Evolutionary conservation across 2,888 invertebrate genomes (phyloP).

Genomic region (Nemoura dubitans): DNA sequence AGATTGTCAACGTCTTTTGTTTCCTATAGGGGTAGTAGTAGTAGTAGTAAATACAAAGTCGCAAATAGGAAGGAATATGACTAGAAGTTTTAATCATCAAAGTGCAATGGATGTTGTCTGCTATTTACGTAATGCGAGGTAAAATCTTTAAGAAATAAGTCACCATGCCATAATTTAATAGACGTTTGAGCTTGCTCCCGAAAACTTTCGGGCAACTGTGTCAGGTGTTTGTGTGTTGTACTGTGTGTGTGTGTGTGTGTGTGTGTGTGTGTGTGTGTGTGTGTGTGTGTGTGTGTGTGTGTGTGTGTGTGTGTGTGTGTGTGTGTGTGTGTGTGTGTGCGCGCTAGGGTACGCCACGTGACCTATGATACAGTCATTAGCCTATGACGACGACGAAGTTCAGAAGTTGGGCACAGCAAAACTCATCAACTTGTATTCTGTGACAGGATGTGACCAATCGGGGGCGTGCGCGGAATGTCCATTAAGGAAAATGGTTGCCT

Average conservation of each 20-base stretch:
- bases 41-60: neutral
- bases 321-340: neutral
- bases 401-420: slow-evolving; percentile 36
- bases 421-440: slow-evolving; percentile 47
- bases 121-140: slow-evolving; percentile 30
- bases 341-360: slow-evolving; percentile 21
- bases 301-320: neutral
- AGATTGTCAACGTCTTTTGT: slow-evolving; percentile 35
- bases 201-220: slow-evolving; percentile 20
- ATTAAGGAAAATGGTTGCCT: slow-evolving; percentile 32
- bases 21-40: neutral
- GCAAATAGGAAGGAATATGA: neutral
- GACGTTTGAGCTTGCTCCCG: neutral
- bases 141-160: slow-evolving; percentile 29
- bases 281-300: neutral
- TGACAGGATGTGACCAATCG: slow-evolving; percentile 44
- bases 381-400: slow-evolving; percentile 35
- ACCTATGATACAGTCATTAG: slow-evolving; percentile 47
- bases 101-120: slow-evolving; percentile 36
- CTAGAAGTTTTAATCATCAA: slow-evolving; percentile 40
- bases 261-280: neutral
- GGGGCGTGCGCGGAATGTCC: slow-evolving; percentile 42
- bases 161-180: slow-evolving; percentile 27
- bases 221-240: slow-evolving; percentile 28
- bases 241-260: neutral